Conservation (phyloP, 2,797 vertebrate genomes). For the Hemitrygon akajei region DNA sequence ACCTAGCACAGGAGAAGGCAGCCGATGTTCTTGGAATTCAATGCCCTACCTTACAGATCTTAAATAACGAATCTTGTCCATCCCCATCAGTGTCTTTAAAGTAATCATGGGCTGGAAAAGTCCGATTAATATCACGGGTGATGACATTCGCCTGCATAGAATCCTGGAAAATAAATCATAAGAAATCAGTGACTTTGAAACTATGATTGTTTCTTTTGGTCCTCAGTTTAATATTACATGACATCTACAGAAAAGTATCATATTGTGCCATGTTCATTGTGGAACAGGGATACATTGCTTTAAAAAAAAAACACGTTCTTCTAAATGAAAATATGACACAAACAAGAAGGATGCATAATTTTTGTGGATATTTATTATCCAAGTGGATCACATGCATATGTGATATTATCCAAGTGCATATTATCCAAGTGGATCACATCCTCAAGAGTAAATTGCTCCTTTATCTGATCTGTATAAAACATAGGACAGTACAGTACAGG, state of each 20-base stretch:
- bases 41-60: slow-evolving; percentile 88
- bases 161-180: slow-evolving; percentile 60
- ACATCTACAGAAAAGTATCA: not conserved
- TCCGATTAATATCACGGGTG: slow-evolving; percentile 91
- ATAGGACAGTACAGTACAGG: no score
- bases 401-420: no score
- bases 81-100: slow-evolving; percentile 93
- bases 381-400: no score
- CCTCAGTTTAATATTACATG: not conserved
- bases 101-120: slow-evolving; percentile 94
- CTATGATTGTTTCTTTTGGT: not conserved
- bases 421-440: no score
- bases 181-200: slow-evolving; percentile 14
- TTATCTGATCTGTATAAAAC: no score
- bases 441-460: no score
- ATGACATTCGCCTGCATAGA: slow-evolving; percentile 88
- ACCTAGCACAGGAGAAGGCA: not conserved
- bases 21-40: not conserved
- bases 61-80: slow-evolving; percentile 92
- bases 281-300: not conserved
- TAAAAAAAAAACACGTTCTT: not conserved
- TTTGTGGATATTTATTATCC: no score
- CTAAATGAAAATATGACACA: no score
- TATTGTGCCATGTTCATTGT: not conserved
- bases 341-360: no score